These are phyloP conservation scores for Rhogogaster chlorosoma DNA, from an alignment of 2,888 invertebrate genomes.

Conservation along the genomic window DNA sequence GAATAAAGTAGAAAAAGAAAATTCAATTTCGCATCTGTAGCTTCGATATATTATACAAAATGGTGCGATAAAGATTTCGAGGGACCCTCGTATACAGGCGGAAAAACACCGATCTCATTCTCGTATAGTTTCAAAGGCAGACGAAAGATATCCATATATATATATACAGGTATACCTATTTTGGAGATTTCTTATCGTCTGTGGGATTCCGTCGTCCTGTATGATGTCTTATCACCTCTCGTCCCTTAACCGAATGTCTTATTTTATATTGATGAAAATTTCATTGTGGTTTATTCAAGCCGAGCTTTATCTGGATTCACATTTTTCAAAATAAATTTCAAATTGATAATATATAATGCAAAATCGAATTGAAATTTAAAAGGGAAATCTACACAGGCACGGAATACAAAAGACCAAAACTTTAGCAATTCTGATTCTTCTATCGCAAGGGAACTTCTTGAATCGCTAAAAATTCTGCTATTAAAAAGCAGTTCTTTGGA, in stretches of 20 bases:
- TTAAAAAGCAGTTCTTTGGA: background rate
- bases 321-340: background rate
- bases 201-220: background rate
- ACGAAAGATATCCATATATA: background rate
- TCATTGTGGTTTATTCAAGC: background rate
- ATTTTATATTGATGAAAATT: background rate
- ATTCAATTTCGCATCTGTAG: conserved; percentile 5
- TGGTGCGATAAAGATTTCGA: conserved; percentile 20
- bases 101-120: background rate
- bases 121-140: background rate
- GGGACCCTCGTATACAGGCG: background rate
- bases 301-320: background rate
- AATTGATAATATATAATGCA: background rate
- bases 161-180: background rate
- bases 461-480: background rate
- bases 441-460: background rate
- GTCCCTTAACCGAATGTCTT: background rate
- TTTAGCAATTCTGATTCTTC: background rate
- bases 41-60: conserved; percentile 22
- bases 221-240: background rate
- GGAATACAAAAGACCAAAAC: background rate
- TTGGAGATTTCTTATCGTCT: conserved; percentile 17
- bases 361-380: background rate
- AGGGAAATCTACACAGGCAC: background rate
- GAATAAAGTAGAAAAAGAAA: background rate